Base-by-base conservation (phyloP, 2,113 vertebrate genomes). In the Bujurquina vittata region DNA sequence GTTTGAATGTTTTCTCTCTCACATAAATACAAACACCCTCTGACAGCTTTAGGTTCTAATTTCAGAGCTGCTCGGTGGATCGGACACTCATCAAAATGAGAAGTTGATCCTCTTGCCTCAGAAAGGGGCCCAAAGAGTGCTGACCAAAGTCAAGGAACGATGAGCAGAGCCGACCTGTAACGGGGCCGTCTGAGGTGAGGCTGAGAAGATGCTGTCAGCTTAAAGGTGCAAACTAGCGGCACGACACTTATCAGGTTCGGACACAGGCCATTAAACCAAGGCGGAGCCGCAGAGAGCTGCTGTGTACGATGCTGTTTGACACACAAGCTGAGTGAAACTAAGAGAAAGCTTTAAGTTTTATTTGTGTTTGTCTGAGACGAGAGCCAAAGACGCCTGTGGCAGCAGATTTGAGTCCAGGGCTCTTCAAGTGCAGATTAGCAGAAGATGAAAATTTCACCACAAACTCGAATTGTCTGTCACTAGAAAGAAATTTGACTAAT, bases 341-440 rank as follows among this genome's bases (percentile, higher is more conserved):
- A 72, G 43, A 29, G 23, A 69, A 49, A 11, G 15, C 29, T 49
- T 20, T 3, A 52, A 0, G 20, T 31, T 72, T 31, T 31, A 72
- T 29, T 4, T 18, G 40, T 31, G 37, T 26, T 17, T 52, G 43
- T 72, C 43, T 3, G 1, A 4, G 15, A 20, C 5, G 0, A 52
- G 10, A 72, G 1, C 5, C 12, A 26, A 52, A 52, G 65, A 15
- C 26, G 29, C 65, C 20, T 31, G 23, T 69, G 11, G 23, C 15
- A 52, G 65, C 23, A 69, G 65, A 10, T 52, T 52, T 72, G 17
- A 72, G 26, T 17, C 26, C 46, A 22, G 4, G 11, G 43, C 31
- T 72, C 65, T 52, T 20, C 20, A 52, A 52, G 12, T 0, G 43
- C 26, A 31, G 17, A 49, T 31, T 29, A 52, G 5, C 9, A 31